Evolutionary conservation across 2,797 vertebrate species (phyloP).

Genomic region (Calcarius lapponicus): DNA sequence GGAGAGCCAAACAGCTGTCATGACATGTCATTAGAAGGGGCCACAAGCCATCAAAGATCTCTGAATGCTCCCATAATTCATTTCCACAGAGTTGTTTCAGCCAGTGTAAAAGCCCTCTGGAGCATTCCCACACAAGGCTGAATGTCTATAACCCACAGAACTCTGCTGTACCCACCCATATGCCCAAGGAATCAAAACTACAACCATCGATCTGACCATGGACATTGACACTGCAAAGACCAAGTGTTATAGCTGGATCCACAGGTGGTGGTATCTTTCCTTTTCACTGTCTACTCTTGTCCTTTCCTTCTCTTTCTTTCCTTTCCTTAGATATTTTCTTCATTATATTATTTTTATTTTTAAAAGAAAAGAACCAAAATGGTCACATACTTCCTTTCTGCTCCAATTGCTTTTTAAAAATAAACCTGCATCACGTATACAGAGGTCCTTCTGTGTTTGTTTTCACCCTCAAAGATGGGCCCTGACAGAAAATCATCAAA

Average conservation of each 20-base stretch:
- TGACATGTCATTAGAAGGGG: background rate
- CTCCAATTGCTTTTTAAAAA: background rate
- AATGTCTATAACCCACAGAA: background rate
- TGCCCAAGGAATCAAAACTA: background rate
- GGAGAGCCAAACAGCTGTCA: background rate
- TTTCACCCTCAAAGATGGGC: background rate
- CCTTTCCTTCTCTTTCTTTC: background rate
- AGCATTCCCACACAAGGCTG: fast-evolving
- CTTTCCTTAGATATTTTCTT: background rate
- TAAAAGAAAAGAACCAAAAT: background rate
- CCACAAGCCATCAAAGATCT: background rate
- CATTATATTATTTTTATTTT: background rate
- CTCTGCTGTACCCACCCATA: fast-evolving
- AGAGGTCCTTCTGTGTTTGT: background rate
- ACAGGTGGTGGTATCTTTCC: background rate
- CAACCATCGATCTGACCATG: fast-evolving
- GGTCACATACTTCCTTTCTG: background rate
- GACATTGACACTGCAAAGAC: background rate
- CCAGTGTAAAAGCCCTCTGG: background rate
- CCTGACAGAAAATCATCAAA: background rate
- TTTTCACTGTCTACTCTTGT: background rate
- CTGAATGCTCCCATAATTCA: background rate
- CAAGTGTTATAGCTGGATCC: background rate
- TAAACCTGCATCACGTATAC: background rate
- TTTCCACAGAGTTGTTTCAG: background rate